Evolutionary conservation across 1,140 invertebrate genomes (phyloP).

Genomic region (Sipha flava): DNA sequence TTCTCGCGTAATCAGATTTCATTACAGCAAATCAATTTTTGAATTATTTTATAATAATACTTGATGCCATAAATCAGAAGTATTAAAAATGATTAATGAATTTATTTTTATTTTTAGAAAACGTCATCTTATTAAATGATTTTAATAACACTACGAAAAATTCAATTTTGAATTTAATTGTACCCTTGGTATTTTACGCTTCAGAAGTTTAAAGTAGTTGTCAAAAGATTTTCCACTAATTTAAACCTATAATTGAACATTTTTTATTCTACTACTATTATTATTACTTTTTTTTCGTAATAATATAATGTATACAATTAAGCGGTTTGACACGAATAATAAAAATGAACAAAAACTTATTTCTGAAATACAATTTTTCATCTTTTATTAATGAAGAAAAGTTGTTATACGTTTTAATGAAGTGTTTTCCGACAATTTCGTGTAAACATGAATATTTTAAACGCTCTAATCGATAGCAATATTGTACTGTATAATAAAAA

Average conservation of each 20-base stretch:
- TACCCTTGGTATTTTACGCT: not conserved
- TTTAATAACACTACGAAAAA: not conserved
- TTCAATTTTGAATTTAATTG: not conserved
- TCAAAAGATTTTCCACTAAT: not conserved
- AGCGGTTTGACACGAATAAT: not conserved
- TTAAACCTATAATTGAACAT: not conserved
- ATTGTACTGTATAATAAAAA: no score
- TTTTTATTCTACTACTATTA: not conserved
- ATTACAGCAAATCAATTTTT: not conserved
- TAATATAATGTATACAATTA: no score
- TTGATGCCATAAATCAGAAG: not conserved
- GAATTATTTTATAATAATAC: not conserved
- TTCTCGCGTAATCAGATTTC: not conserved
- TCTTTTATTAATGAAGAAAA: no score
- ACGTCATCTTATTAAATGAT: not conserved
- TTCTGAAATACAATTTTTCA: no score
- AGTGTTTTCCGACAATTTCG: no score
- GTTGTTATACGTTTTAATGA: no score
- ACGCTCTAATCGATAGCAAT: no score
- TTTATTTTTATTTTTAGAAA: not conserved
- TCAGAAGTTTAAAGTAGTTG: not conserved
- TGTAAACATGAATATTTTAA: no score
- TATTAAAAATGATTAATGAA: constrained; percentile 17
- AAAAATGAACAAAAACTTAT: not conserved
- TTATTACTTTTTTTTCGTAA: no score